Evolutionary conservation across 2,797 vertebrate species (phyloP).

Genomic region (Nasua narica): DNA sequence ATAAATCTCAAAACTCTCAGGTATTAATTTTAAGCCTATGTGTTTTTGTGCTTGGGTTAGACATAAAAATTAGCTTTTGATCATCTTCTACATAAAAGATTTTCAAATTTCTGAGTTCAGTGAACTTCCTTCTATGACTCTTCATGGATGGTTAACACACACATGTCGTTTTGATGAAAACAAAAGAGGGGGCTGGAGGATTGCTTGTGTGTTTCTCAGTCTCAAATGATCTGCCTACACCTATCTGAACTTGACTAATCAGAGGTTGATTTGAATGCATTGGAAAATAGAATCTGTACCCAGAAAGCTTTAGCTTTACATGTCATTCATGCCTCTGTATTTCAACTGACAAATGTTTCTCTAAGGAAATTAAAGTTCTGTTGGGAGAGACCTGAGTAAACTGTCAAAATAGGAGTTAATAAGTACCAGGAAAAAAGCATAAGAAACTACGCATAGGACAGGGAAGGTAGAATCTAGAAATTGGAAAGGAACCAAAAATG

Average conservation of each 20-base stretch:
- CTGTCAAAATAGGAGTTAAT: neutral
- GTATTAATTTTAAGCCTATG: neutral
- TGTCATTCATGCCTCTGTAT: neutral
- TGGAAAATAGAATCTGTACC: neutral
- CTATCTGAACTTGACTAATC: neutral
- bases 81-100: neutral
- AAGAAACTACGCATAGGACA: neutral
- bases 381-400: neutral
- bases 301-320: neutral
- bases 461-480: neutral
- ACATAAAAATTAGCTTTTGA: conserved; percentile 2
- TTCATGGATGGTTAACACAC: neutral
- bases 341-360: neutral
- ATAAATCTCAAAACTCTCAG: neutral
- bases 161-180: conserved; percentile 22
- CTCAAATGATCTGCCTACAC: neutral
- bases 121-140: neutral
- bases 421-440: neutral
- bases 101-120: neutral
- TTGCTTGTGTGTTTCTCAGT: neutral
- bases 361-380: neutral
- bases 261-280: neutral
- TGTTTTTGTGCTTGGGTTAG: neutral
- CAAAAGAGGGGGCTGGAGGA: neutral
- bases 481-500: neutral